Conservation (phyloP, 1,140 invertebrate species). For the Aphis craccivora region DNA sequence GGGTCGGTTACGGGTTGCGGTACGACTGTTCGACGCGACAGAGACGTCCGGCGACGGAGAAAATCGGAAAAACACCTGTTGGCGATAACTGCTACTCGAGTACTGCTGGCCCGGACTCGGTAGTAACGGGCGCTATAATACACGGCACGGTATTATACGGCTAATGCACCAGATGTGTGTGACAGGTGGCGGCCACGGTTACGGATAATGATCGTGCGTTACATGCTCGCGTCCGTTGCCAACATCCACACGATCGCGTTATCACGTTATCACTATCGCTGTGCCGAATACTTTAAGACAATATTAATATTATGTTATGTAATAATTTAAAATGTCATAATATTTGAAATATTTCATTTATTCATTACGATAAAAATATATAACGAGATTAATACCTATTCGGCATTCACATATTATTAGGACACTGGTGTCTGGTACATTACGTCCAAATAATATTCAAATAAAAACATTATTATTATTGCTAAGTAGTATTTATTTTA, state of each 20-base stretch:
- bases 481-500: conserved; percentile 7
- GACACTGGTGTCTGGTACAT: background rate
- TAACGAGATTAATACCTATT: too few relatives aligned
- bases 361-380: too few relatives aligned
- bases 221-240: background rate
- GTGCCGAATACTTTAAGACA: background rate
- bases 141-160: background rate
- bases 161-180: background rate
- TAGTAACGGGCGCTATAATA: background rate
- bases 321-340: too few relatives aligned
- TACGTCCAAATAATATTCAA: background rate
- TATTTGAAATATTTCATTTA: too few relatives aligned
- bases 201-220: background rate
- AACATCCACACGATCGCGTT: background rate
- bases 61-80: conserved; percentile 2
- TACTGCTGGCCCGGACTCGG: background rate
- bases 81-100: background rate
- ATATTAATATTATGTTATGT: too few relatives aligned
- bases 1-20: background rate
- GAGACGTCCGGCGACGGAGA: background rate
- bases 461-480: background rate
- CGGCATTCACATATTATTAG: background rate
- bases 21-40: background rate
- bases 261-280: background rate
- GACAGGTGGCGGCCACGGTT: conserved; percentile 39